phyloP scores from a whole-genome alignment of 2,113 vertebrate genomes.

The Pseudois nayaur region DNA sequence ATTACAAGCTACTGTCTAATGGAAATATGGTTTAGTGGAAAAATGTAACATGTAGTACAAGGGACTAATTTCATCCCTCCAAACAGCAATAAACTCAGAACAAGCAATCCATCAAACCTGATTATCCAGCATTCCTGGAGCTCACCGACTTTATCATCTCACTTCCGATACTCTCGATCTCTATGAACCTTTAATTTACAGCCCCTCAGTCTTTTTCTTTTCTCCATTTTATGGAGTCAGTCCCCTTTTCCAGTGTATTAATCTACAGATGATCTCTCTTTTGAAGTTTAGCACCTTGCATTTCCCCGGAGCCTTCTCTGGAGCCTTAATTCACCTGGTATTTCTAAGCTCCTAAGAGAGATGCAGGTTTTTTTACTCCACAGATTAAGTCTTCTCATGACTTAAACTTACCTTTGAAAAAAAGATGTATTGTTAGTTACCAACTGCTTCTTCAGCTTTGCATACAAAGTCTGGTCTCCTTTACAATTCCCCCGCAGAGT shows the following conservation, averaged over 20 bases:
- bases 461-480: background rate
- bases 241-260: background rate
- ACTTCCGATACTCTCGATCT: rapidly evolving
- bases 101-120: background rate
- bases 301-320: background rate
- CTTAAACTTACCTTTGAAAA: slow-evolving; percentile 16
- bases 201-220: background rate
- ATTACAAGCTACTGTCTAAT: background rate
- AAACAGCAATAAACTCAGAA: background rate
- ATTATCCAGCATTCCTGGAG: background rate
- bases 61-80: background rate
- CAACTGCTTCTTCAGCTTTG: background rate
- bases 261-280: background rate
- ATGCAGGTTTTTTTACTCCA: background rate
- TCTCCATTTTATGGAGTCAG: background rate
- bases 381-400: background rate
- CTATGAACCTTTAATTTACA: background rate
- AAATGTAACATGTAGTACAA: background rate
- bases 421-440: background rate
- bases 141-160: background rate
- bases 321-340: background rate
- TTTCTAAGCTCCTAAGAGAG: background rate
- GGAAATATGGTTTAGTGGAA: background rate
- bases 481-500: background rate
- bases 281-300: background rate